Evolutionary conservation across 2,888 invertebrate genomes (phyloP), one percentile per base, ranked within the genome.

Genomic region (Drosophila mimica): DNA sequence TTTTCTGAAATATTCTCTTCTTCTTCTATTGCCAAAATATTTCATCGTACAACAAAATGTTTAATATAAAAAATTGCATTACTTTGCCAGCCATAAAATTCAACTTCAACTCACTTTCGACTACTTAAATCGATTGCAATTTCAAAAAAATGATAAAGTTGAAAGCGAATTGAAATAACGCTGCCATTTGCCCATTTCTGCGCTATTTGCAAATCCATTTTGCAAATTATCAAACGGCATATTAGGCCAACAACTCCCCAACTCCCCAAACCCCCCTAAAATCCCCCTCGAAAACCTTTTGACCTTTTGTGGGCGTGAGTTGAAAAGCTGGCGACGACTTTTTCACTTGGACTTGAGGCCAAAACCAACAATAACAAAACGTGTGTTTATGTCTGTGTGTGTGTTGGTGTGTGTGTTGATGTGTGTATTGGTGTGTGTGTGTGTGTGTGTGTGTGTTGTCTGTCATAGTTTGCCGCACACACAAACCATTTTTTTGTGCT

Each of bases 191-290:
- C n/a, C 13, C 13, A 53, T 30, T 63, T 59, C 40, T 20, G 40
- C 33, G 40, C 54, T 40, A 38, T 66, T 63, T 66, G 60, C 69
- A 66, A 72, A 70, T 80, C 72, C 77, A 79, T 80, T 79, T 79
- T 54, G 43, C 58, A 79, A 79, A 79, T 79, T 79, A 79, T 79
- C 77, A 76, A 67, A 72, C 72, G 69, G 54, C 65, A 59, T 69
- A 54, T 64, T 80, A 66, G 62, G 46, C 54, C 66, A 46, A 46
- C 25, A 46, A 15, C 15, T 46, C 20, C 2, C 7, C 13, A 46
- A 1, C 48, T 25, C 13, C 43, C 53, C 36, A 17, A 20, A 57
- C 31, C 15, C 25, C 25, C 25, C 13, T 0, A 20, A 13, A 52
- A 2, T 9, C 11, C n/a, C n/a, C 1, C 25, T 9, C 40, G n/a